Evolutionary conservation across 2,888 invertebrate species (phyloP), one percentile per base, ranked within the genome.

Genomic region (Ypsolopha sequella): DNA sequence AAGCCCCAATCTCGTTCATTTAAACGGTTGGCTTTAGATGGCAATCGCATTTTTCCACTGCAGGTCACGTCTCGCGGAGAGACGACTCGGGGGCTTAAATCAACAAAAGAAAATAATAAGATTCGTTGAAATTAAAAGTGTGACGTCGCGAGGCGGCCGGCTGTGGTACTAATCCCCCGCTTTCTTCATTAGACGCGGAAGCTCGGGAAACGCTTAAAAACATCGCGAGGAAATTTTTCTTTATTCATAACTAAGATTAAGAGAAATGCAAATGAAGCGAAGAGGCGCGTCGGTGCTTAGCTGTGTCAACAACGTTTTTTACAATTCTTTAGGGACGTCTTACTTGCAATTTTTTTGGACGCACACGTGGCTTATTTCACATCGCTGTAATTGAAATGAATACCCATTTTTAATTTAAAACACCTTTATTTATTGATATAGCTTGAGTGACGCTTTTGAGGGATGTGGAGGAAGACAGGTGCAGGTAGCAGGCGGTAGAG

Each of bases 121-220:
- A 90, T 90, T 90, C 89, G 82, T 89, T 90, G 89, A 90, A 90
- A 90, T 90, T 90, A 90, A 90, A 90, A 90, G 90, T 90, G 89
- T 90, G 90, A 90, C 81, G 85, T 85, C 82, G 84, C 76, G 80
- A 80, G 76, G 81, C 76, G 75, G 73, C 74, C 73, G 63, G 64
- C 66, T 59, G 59, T 60, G 61, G 59, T 60, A 44, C 61, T 82
- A 82, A 82, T 81, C 84, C 85, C 70, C 70, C 69, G 68, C 72
- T 67, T 62, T 77, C 79, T 86, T 86, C 86, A 86, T 86, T 86
- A 86, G 75, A 68, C 73, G 69, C 62, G 63, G 65, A 7, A 65
- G 62, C 66, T 65, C 60, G 63, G 60, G 66, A 60, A 67, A 68
- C 71, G 75, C 73, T 80, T 80, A 76, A 76, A 80, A 80, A 78